Base-by-base conservation (phyloP, 2,888 invertebrate genomes). In the Yponomeuta cagnagella region DNA sequence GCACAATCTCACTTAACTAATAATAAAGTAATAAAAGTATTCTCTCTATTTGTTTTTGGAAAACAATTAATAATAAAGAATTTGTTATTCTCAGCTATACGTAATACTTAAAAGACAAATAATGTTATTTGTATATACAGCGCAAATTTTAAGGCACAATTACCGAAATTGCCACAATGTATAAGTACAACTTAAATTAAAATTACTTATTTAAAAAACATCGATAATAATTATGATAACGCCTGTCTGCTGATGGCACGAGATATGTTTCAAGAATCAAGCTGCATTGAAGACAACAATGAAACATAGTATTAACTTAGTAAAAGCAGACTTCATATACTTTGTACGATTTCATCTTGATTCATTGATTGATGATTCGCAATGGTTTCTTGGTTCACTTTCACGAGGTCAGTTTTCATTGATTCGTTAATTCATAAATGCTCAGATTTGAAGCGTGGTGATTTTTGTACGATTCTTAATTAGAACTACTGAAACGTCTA, bases 1-100 rank as follows among this genome's bases (percentile, higher is more conserved):
- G 90, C 91, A 90, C 90, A 89, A 90, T 92, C 91, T 91, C 89
- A 82, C 91, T 85, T 91, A 89, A 82, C 31, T 48, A 71, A 63
- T 69, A 48, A 70, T 67, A 70, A 78, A 77, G 79, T 79, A 83
- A 83, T 84, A 84, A 82, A 85, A 83, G 80, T 85, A 86, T 83
- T 82, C 78, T 84, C 82, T 86, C 84, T 73, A 70, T 85, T 87
- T 89, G 88, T 88, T 91, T 91, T 90, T 87, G 86, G 83, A 89
- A 91, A 91, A 91, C 87, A 87, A 87, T 85, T 85, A 75, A 75
- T 76, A 78, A 58, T 58, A 82, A 85, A 84, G 84, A 87, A 83
- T 86, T 85, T 83, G 81, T 86, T 86, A 82, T 82, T 84, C 82
- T 83, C 80, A 78, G 72, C 81, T 84, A 84, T 85, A 43, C 9